Base-by-base conservation (phyloP, 1,140 invertebrate genomes). In the Dreissena rostriformis region DNA sequence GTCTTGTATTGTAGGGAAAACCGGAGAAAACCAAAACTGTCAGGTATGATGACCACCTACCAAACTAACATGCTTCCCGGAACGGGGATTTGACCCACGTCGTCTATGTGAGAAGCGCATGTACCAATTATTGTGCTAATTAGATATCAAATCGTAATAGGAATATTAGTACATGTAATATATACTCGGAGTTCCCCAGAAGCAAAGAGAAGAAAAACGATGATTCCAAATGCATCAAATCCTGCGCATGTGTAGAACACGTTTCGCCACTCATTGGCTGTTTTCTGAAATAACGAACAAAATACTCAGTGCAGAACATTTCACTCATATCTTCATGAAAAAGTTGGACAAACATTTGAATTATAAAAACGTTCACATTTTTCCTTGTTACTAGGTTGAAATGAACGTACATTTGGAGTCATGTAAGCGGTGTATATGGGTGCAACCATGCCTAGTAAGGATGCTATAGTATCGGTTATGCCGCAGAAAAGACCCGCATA, bases 401-500 rank as follows among this genome's bases (percentile, higher is more conserved):
- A 57, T 77, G n/a, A 14, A 70, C 81, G 52, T 83, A 77, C 82
- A 65, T 84, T 77, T 14, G 73, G 82, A 28, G 82, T 77, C 4
- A 84, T 28, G 24, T 67, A 61, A 22, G 73, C 82, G 1, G 82
- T 73, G 14, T 76, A 39, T 0, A 84, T 19, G 14, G 82, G 82
- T 15, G 82, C 82, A 1, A 66, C 66, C 82, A 77, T 84, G 0
- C 82, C 82, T 7, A 73, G 73, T 29, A 84, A 71, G 10, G 82
- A 63, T 17, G 82, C 73, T 0, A 77, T 49, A 14, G 82, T 84
- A 53, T 84, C 77, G 14, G 82, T 84, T 1, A 84, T 95, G 2
- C 97, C 97, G 96, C 97, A 97, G 17, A 98, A 91, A 1, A 90
- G 72, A 96, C 95, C 97, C 15, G 97, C 97, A 93, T 91, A 93